Conservation (phyloP, 2,888 invertebrate genomes). For the Dolomedes plantarius region DNA sequence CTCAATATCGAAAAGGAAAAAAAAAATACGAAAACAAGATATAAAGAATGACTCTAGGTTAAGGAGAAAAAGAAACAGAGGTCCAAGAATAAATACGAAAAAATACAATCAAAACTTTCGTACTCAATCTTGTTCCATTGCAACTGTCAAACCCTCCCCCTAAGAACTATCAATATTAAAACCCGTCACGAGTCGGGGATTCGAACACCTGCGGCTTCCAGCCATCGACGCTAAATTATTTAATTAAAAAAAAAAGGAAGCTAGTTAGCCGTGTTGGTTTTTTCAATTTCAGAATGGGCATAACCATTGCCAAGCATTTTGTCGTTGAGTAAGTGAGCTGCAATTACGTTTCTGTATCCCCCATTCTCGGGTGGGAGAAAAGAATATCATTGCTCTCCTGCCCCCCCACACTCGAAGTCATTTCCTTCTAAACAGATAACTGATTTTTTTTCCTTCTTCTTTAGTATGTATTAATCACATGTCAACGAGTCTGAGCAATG, state of each 20-base stretch:
- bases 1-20: slow-evolving; percentile 18
- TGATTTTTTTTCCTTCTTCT: slow-evolving; percentile 19
- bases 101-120: slow-evolving; percentile 34
- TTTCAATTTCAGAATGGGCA: slow-evolving; percentile 62
- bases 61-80: slow-evolving; percentile 38
- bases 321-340: slow-evolving; percentile 68
- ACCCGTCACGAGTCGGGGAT: slow-evolving; percentile 56
- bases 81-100: slow-evolving; percentile 38
- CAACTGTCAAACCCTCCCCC: slow-evolving; percentile 69
- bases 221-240: slow-evolving; percentile 62
- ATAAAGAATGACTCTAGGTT: slow-evolving; percentile 57
- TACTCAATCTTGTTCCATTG: slow-evolving; percentile 69
- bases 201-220: slow-evolving; percentile 52
- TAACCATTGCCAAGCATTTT: slow-evolving; percentile 34
- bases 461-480: slow-evolving; percentile 63
- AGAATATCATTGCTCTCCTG: slow-evolving; percentile 30
- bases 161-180: slow-evolving; percentile 64
- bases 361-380: neutral
- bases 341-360: slow-evolving; percentile 52
- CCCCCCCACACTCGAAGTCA: slow-evolving; percentile 23
- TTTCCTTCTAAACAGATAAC: slow-evolving; percentile 10
- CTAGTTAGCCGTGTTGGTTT: slow-evolving; percentile 68
- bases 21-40: slow-evolving; percentile 32
- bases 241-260: slow-evolving; percentile 56
- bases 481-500: slow-evolving; percentile 34